These are phyloP conservation scores for Jacana jacana DNA, from an alignment of 2,113 vertebrate species.

Conservation along the genomic window DNA sequence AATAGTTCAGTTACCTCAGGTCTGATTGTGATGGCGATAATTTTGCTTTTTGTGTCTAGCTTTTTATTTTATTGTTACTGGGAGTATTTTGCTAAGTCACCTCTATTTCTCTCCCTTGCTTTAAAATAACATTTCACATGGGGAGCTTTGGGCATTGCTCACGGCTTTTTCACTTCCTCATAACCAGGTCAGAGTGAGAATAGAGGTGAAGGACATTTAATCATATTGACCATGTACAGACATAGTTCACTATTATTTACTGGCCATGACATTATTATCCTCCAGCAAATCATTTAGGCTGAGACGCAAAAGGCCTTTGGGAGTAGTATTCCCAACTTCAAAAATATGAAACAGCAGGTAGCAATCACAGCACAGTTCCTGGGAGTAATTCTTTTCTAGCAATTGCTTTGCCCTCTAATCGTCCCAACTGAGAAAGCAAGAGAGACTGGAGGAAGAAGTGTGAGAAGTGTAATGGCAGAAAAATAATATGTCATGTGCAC, in stretches of 20 bases:
- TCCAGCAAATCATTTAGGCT: constrained; percentile 80
- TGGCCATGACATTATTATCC: constrained; percentile 85
- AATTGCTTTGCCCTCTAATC: constrained; percentile 79
- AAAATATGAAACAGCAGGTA: constrained; percentile 79
- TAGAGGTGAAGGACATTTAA: constrained; percentile 79
- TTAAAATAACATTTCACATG: constrained; percentile 54
- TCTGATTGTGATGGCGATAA: not conserved
- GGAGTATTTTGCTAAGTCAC: constrained; percentile 34
- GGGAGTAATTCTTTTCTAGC: constrained; percentile 72
- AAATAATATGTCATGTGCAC: constrained; percentile 46
- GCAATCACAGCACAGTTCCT: constrained; percentile 76
- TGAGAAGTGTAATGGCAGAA: constrained; percentile 59
- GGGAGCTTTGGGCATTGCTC: constrained; percentile 39
- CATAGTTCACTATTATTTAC: constrained; percentile 85
- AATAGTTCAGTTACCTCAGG: not conserved
- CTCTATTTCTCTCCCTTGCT: constrained; percentile 22
- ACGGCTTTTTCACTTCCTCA: constrained; percentile 51
- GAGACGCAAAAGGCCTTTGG: constrained; percentile 78
- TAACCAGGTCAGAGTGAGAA: constrained; percentile 73
- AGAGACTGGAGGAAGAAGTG: constrained; percentile 17
- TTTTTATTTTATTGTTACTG: constrained; percentile 16
- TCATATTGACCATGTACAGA: constrained; percentile 82
- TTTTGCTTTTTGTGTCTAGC: constrained; percentile 3
- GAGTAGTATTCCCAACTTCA: constrained; percentile 75
- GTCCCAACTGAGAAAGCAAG: constrained; percentile 61